phyloP scores from a whole-genome alignment of 2,797 vertebrate species.

The Meda fulgida region DNA sequence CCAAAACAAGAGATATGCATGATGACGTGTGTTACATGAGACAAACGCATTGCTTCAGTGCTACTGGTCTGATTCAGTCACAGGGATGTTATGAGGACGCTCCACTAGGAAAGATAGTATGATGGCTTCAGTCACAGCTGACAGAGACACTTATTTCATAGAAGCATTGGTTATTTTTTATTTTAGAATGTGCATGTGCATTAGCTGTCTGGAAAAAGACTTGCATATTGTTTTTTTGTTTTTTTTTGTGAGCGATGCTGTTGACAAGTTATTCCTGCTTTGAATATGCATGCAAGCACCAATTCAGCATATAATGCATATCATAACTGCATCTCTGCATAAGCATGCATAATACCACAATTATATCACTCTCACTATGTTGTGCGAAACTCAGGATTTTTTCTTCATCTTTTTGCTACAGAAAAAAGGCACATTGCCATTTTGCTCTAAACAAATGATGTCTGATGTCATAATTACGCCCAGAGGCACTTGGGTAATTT shows the following conservation, averaged over 20 bases:
- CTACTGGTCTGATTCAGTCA: background rate
- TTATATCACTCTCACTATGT: background rate
- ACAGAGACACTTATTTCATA: too few species aligned
- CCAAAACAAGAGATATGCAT: background rate
- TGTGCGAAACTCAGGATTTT: background rate
- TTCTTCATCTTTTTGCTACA: background rate
- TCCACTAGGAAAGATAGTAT: background rate
- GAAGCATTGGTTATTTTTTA: too few species aligned
- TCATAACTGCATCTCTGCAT: background rate
- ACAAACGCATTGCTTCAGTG: constrained; percentile 33
- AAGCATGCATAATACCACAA: background rate
- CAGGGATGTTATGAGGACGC: background rate
- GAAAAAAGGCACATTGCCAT: background rate
- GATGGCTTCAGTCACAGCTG: too few species aligned
- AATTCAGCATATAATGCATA: background rate
- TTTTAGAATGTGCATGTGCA: too few species aligned
- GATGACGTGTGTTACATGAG: constrained; percentile 36
- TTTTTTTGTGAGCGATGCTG: background rate
- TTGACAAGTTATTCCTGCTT: background rate
- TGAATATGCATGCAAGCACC: background rate
- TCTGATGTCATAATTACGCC: background rate
- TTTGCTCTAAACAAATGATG: too few species aligned
- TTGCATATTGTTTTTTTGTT: too few species aligned
- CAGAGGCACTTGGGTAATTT: background rate
- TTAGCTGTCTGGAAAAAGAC: too few species aligned